Evolutionary conservation across 2,888 invertebrate genomes (phyloP), one percentile per base, ranked within the genome.

Genomic region (Mechanitis messenoides): DNA sequence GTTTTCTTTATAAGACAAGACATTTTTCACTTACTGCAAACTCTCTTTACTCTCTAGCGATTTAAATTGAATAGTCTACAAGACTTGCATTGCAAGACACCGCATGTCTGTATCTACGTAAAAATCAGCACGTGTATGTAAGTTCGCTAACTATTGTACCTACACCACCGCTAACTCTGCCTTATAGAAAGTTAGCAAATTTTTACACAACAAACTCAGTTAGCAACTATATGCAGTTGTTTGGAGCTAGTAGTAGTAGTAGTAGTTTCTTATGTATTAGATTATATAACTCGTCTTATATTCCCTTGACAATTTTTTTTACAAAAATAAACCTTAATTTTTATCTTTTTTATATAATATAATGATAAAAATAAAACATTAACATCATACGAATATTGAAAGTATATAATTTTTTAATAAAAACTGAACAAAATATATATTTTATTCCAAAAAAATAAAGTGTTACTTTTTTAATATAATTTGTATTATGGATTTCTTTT

Each of bases 151-250:
- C 50, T 7, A 50, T 7, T 9, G 9, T 9, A 42, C 42, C 50
- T 9, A 50, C 54, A 46, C 54, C 59, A 45, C 59, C 12, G 46
- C 20, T 59, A 42, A 42, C 42, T 42, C 42, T 9, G 1, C 42
- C 9, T 59, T 35, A 11, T 57, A 33, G 46, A 12, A 35, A 33
- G 46, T 57, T 47, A 33, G 46, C 20, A 47, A 47, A 6, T 46
- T 57, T 47, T 57, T 42, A 42, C 6, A n/a, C 47, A 47, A 47
- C 57, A 50, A 50, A 57, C 33, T n/a, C 35, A 42, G 46, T 35
- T 20, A 57, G 20, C 7, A 20, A 57, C 20, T 35, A 35, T 28
- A 45, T 46, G 33, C n/a, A 60, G 55, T 55, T 60, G 50, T 38
- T 42, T 47, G 9, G n/a, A 2, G 46, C 33, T 33, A 20, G 4